phyloP scores from a whole-genome alignment of 2,113 vertebrate genomes.

The Vulpes lagopus region DNA sequence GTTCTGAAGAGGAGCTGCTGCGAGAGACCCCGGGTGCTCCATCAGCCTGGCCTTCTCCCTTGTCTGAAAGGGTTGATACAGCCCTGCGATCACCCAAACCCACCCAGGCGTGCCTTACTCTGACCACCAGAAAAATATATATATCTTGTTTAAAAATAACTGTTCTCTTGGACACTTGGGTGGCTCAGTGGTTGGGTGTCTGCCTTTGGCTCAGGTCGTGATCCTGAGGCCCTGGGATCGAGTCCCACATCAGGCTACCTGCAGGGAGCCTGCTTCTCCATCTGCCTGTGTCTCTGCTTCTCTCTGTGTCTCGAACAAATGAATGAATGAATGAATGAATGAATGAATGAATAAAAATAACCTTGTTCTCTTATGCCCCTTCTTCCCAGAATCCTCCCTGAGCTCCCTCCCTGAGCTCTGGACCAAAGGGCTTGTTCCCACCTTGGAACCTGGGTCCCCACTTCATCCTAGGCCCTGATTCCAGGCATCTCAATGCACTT shows the following conservation, averaged over 20 bases:
- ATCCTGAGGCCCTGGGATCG: neutral
- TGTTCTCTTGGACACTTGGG: neutral
- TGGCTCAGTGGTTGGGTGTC: neutral
- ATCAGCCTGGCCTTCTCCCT: neutral
- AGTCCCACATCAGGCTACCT: neutral
- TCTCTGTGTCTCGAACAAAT: too few relatives aligned
- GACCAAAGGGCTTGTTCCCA: neutral
- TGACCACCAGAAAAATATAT: neutral
- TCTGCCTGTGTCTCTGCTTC: too few relatives aligned
- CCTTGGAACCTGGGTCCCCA: neutral
- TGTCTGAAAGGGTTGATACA: neutral
- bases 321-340: neutral
- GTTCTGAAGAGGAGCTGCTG: neutral
- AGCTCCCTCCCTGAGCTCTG: neutral
- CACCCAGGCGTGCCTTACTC: neutral
- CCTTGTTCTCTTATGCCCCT: neutral
- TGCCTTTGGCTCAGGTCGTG: neutral
- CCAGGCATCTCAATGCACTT: accelerated
- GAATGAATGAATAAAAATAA: neutral
- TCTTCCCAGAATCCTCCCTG: neutral
- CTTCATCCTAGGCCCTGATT: neutral
- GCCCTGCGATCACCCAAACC: neutral
- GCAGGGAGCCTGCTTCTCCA: too few relatives aligned
- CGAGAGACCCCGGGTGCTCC: neutral
- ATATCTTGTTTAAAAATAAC: neutral